Conservation (phyloP, 2,888 invertebrate genomes). For the Macrostomum cliftonense region DNA sequence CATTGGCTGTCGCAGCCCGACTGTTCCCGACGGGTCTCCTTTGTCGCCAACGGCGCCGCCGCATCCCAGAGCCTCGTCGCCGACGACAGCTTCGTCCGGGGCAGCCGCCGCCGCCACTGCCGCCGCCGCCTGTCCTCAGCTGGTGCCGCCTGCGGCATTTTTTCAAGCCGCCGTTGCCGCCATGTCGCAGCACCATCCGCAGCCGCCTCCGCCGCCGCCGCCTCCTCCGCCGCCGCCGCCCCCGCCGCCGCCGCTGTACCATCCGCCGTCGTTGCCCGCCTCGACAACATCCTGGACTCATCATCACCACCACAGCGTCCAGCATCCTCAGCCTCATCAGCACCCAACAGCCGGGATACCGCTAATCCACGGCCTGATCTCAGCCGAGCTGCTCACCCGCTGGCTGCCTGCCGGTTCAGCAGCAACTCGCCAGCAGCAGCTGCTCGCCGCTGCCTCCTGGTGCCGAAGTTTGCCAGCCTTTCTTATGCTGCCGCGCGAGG, state of each 20-base stretch:
- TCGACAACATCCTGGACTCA: background rate
- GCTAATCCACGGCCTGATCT: conserved; percentile 11
- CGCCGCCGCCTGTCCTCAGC: conserved; percentile 9
- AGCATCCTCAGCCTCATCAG: background rate
- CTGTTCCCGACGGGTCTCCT: background rate
- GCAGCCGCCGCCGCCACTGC: background rate
- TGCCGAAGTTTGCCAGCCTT: conserved; percentile 75
- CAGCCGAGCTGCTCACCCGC: conserved; percentile 11
- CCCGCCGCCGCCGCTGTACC: conserved; percentile 9
- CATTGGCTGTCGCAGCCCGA: background rate
- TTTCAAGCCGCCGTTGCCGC: conserved; percentile 9
- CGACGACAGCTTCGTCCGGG: background rate
- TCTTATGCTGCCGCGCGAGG: conserved; percentile 62
- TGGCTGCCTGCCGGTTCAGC: conserved; percentile 37
- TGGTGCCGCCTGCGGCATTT: conserved; percentile 11
- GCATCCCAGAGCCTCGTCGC: no score
- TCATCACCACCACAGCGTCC: no score
- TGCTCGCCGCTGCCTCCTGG: conserved; percentile 88
- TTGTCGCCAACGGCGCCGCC: no score
- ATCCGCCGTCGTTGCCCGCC: conserved; percentile 12
- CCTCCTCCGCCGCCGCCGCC: conserved; percentile 20
- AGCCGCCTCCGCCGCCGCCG: conserved; percentile 40
- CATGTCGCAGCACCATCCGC: background rate
- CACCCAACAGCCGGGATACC: background rate
- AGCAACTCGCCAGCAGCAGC: conserved; percentile 72